Base-by-base conservation (phyloP, 2,113 vertebrate species). In the Ophthalmotilapia sp. region DNA sequence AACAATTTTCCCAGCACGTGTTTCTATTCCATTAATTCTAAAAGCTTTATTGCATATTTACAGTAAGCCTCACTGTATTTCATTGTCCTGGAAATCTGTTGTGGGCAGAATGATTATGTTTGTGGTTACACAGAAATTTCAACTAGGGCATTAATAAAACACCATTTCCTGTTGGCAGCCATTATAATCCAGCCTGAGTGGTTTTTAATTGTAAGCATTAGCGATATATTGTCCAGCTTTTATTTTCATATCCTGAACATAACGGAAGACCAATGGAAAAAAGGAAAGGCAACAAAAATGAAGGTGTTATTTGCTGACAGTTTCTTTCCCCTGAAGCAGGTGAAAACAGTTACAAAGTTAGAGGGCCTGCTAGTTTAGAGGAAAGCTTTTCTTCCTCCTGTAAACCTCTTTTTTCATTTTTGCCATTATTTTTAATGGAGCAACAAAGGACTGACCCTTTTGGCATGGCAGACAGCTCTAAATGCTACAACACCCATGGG, bases 131-230 rank as follows among this genome's bases (percentile, higher is more conserved):
- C 8, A 80, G 47, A 79, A 82, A 84, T 60, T 56, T 86, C 83
- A 80, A 53, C 53, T 77, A 42, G 79, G 53, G 9, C 81, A 86
- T 93, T 91, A 90, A 93, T 92, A 82, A 89, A 90, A 91, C 83
- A 88, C 86, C 40, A 65, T 91, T 90, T 92, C 88, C 88, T 84
- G 51, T 62, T 85, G 77, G 84, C 5, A 68, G 82, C 79, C 87
- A 79, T 89, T 86, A 62, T 1, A 13, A 51, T 56, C 23, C 9
- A 56, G 29, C 70, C 33, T 79, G 31, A 90, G 82, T 90, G 85
- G 5, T 88, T 85, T 91, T 88, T 85, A 90, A 93, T 88, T 84
- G 91, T 70, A 80, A 86, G 86, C 56, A 83, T 49, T 54, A 83
- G 51, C 9, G 11, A 84, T 82, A 58, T 53, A 23, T 54, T 53